Percentiles rank a stretch among this genome's conserved stretches.
phyloP scores from a whole-genome alignment of 2,797 vertebrate species.

The Botia almorhae region DNA sequence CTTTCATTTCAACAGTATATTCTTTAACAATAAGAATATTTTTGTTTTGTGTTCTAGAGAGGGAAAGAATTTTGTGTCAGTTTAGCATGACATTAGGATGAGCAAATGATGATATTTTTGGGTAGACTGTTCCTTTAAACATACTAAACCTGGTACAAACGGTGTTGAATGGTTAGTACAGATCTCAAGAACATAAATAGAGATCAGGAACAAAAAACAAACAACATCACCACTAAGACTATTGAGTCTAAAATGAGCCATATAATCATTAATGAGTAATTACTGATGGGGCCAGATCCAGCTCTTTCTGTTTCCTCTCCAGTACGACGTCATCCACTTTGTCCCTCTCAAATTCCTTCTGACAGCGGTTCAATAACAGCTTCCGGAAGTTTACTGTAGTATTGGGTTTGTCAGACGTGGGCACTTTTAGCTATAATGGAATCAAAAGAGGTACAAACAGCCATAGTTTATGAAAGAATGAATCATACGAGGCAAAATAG shows the following conservation, averaged over 20 bases:
- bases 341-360: conserved; percentile 98
- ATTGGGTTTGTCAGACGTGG: conserved; percentile 93
- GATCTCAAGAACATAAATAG: not conserved
- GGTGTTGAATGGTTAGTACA: too few relatives aligned
- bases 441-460: not conserved
- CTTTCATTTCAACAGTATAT: not conserved
- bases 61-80: too few relatives aligned
- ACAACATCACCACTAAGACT: not conserved
- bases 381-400: conserved; percentile 96
- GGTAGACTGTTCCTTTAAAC: too few relatives aligned
- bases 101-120: too few relatives aligned
- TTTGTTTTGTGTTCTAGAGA: not conserved
- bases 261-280: not conserved
- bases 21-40: not conserved
- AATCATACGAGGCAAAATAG: not conserved
- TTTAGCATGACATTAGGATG: too few relatives aligned
- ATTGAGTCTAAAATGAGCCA: not conserved
- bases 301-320: conserved; percentile 95
- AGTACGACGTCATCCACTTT: conserved; percentile 96
- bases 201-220: not conserved
- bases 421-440: conserved; percentile 87
- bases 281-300: conserved; percentile 90
- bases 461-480: not conserved
- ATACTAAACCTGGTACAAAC: too few relatives aligned
- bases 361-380: conserved; percentile 94